Conservation (phyloP, 2,888 invertebrate species). For the Nomada ruficornis region DNA sequence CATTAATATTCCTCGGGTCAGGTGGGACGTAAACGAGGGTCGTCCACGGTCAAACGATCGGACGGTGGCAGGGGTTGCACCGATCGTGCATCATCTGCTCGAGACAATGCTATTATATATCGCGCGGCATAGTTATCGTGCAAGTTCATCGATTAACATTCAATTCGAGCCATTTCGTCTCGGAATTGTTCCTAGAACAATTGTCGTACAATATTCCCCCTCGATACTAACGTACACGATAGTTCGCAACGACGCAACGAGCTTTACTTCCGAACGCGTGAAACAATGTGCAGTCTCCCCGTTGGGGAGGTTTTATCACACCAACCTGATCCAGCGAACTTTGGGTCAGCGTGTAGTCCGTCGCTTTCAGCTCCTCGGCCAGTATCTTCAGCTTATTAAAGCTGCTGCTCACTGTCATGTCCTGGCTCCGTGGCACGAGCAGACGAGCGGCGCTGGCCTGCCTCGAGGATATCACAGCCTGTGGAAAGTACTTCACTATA, state of each 20-base stretch:
- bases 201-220: not conserved
- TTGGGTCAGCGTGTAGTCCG: slow-evolving; percentile 87
- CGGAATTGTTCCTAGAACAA: not conserved
- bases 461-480: slow-evolving; percentile 83
- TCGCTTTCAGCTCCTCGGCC: slow-evolving; percentile 85
- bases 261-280: too few species aligned
- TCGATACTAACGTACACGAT: not conserved
- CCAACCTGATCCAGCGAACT: slow-evolving; percentile 87
- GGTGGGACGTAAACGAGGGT: slow-evolving; percentile 68
- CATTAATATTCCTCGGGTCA: slow-evolving; percentile 79
- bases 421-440: slow-evolving; percentile 84
- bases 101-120: slow-evolving; percentile 73
- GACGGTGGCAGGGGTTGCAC: slow-evolving; percentile 40
- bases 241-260: not conserved
- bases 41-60: slow-evolving; percentile 56
- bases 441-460: slow-evolving; percentile 85
- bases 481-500: slow-evolving; percentile 80
- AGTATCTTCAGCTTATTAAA: slow-evolving; percentile 85
- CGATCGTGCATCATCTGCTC: slow-evolving; percentile 77
- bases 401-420: slow-evolving; percentile 84
- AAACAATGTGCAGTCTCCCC: not conserved
- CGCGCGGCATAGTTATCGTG: slow-evolving; percentile 9
- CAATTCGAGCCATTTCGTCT: slow-evolving; percentile 25
- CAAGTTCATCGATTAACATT: slow-evolving; percentile 50
- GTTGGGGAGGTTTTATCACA: slow-evolving; percentile 17